phyloP scores from a whole-genome alignment of 2,113 vertebrate species.

The Mirza zaza region DNA sequence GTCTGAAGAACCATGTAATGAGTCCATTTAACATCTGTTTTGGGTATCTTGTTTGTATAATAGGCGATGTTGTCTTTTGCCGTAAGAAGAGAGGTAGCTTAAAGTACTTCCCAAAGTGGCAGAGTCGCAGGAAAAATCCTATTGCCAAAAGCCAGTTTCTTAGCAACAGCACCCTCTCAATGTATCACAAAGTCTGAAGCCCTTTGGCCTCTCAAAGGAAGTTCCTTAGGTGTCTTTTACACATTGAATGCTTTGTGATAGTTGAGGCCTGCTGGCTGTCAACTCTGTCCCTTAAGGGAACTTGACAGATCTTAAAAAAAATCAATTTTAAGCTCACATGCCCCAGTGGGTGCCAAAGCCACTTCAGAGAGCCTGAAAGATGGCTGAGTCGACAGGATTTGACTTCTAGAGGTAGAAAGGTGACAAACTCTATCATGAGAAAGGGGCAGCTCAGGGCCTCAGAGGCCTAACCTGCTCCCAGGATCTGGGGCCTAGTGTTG shows the following conservation, averaged over 20 bases:
- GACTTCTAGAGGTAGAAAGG: conserved; percentile 98
- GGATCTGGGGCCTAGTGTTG: conserved; percentile 87
- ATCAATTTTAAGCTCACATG: conserved; percentile 98
- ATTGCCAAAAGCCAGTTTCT: conserved; percentile 83
- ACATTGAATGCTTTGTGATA: conserved; percentile 88
- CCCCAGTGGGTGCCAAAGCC: conserved; percentile 96
- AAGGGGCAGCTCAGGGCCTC: conserved; percentile 89
- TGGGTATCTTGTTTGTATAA: not conserved
- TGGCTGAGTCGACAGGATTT: conserved; percentile 95
- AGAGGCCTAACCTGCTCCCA: conserved; percentile 93
- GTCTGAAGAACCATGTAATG: not conserved
- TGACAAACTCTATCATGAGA: conserved; percentile 99
- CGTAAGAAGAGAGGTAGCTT: not conserved
- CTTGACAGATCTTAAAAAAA: conserved; percentile 93
- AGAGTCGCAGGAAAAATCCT: conserved; percentile 79
- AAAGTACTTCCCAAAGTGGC: conserved; percentile 71
- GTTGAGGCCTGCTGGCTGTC: conserved; percentile 90
- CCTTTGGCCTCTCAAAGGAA: conserved; percentile 83
- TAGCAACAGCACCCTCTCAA: conserved; percentile 86
- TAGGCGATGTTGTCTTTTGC: conserved; percentile 34
- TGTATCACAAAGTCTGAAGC: conserved; percentile 85
- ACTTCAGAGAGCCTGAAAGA: conserved; percentile 95
- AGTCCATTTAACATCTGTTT: conserved; percentile 11
- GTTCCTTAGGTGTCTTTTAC: conserved; percentile 91
- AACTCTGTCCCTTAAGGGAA: conserved; percentile 93